phyloP scores from a whole-genome alignment of 2,113 vertebrate species.

The Propithecus coquereli region DNA sequence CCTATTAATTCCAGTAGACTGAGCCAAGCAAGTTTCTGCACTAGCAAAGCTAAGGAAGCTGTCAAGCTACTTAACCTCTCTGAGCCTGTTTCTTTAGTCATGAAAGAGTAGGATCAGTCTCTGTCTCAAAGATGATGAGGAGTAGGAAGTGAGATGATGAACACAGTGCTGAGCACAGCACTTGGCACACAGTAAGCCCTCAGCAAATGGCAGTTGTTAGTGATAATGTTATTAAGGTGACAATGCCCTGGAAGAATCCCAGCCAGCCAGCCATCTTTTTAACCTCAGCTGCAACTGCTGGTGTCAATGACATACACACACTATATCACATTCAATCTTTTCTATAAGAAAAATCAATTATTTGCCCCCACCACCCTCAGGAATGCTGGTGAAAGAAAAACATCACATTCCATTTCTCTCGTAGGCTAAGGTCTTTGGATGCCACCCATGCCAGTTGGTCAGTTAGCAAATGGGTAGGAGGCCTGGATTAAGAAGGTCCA shows the following conservation, averaged over 20 bases:
- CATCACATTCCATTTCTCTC: neutral
- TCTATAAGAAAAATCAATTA: constrained; percentile 3
- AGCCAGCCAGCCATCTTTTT: neutral
- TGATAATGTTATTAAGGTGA: neutral
- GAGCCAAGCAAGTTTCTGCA: neutral
- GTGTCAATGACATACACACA: neutral
- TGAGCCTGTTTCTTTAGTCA: neutral
- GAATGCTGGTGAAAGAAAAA: neutral
- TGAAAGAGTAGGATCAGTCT: neutral
- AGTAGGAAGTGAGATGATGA: neutral
- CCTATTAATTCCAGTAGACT: neutral
- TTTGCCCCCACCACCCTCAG: neutral
- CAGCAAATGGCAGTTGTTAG: neutral
- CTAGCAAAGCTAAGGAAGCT: neutral
- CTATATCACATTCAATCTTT: neutral
- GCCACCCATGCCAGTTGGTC: neutral
- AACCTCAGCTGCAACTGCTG: neutral
- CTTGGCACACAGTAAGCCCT: neutral
- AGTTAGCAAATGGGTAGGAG: constrained; percentile 4
- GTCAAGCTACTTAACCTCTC: neutral
- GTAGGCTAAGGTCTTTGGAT: neutral
- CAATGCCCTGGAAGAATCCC: neutral
- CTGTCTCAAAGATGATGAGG: neutral
- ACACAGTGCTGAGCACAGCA: neutral
- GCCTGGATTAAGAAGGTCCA: neutral